These are phyloP conservation scores for Chrysomallon squamiferum DNA, from an alignment of 1,140 invertebrate genomes.

Conservation along the genomic window DNA sequence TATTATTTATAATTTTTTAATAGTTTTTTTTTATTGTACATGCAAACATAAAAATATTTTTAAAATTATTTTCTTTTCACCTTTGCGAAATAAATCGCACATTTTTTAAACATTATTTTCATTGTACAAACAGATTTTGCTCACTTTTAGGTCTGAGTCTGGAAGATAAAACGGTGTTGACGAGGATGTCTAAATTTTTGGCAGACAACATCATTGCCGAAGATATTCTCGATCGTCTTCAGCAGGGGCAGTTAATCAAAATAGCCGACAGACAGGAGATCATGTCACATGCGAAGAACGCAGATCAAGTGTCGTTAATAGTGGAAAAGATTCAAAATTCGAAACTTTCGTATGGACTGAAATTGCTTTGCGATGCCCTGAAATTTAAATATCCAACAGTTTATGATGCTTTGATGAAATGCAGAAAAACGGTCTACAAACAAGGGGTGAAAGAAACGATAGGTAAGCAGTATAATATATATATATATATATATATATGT, in stretches of 20 bases:
- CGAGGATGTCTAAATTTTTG: constrained; percentile 40
- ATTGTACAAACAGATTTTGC: too few species aligned
- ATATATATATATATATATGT: neutral
- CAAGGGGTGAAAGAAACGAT: constrained; percentile 39
- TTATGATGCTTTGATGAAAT: constrained; percentile 39
- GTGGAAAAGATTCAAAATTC: constrained; percentile 27
- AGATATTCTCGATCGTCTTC: constrained; percentile 51
- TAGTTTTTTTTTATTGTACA: too few species aligned
- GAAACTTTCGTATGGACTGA: constrained; percentile 37
- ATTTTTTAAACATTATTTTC: too few species aligned
- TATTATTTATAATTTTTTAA: too few species aligned
- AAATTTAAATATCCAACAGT: constrained; percentile 50
- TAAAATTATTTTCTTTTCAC: too few species aligned
- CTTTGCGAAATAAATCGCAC: too few species aligned
- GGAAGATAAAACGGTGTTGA: constrained; percentile 39
- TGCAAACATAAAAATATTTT: too few species aligned
- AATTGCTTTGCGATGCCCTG: constrained; percentile 43
- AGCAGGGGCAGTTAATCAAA: constrained; percentile 49
- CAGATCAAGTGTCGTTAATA: constrained; percentile 43
- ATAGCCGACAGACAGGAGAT: constrained; percentile 48
- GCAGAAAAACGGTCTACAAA: constrained; percentile 39
- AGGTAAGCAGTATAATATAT: constrained; percentile 31
- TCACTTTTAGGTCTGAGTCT: constrained; percentile 32
- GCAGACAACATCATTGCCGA: constrained; percentile 43
- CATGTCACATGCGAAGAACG: constrained; percentile 35